Evolutionary conservation across 1,140 invertebrate species (phyloP).

Genomic region (Dinothrombium tinctorium): DNA sequence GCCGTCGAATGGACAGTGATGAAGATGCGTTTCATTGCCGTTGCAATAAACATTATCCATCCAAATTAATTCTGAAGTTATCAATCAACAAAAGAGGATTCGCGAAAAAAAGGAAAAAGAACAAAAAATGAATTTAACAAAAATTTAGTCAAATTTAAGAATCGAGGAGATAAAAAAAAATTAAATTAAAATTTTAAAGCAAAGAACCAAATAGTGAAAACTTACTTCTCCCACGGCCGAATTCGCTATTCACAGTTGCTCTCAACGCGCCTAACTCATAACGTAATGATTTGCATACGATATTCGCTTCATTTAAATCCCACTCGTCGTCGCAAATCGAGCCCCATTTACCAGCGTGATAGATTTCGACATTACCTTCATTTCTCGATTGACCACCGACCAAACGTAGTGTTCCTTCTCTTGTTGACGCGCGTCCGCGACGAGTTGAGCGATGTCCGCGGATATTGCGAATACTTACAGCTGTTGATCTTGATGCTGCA

Average conservation of each 20-base stretch:
- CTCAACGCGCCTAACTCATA: conserved; percentile 27
- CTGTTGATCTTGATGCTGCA: no score
- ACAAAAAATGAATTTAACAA: no score
- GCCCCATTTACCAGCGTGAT: conserved; percentile 60
- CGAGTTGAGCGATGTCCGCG: not conserved
- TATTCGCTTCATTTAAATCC: conserved; percentile 49
- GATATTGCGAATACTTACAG: no score
- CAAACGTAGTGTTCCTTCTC: conserved; percentile 17
- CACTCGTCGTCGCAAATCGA: conserved; percentile 78
- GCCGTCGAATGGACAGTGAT: conserved; percentile 48
- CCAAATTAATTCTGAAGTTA: conserved; percentile 45
- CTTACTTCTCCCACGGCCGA: conserved; percentile 48
- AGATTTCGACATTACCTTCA: conserved; percentile 65
- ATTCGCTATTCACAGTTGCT: conserved; percentile 40
- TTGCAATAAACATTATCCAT: conserved; percentile 70
- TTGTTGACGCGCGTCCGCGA: not conserved
- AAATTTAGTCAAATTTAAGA: no score
- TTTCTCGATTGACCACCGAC: conserved; percentile 16
- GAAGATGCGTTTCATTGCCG: conserved; percentile 44
- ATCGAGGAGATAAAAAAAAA: no score
- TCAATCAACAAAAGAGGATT: no score
- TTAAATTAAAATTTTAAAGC: conserved; percentile 23
- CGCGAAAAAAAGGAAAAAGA: no score
- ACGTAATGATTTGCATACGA: conserved; percentile 56
- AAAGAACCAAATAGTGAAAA: no score